A percentile compares a stretch with the other conserved stretches of the same genome.
Conservation (phyloP, 2,888 invertebrate species). For the Meandrusa payeni region DNA sequence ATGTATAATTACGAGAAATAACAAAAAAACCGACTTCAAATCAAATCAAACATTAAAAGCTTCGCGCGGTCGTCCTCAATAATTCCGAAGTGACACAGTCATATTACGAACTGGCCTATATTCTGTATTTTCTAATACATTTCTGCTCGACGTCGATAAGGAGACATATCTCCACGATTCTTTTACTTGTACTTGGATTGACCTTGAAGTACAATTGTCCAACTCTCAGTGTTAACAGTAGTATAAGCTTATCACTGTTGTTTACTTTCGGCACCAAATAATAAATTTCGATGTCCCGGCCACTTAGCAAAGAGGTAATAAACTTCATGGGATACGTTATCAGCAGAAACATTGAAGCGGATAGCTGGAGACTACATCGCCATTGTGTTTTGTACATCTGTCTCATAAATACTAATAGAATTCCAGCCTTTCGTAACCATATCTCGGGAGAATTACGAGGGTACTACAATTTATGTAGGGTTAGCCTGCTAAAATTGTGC, state of each 20-base stretch:
- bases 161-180: no score
- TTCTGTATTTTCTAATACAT: no score
- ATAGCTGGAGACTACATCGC: slow-evolving; percentile 25
- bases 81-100: no score
- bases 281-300: slow-evolving; percentile 18
- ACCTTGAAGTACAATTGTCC: slow-evolving; percentile 1
- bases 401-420: slow-evolving; percentile 51
- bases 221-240: neutral
- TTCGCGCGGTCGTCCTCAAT: no score
- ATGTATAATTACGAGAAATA: no score
- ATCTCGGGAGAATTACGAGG: slow-evolving; percentile 53
- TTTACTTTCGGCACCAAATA: slow-evolving; percentile 18
- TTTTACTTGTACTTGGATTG: neutral
- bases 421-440: slow-evolving; percentile 42
- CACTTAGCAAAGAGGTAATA: slow-evolving; percentile 23
- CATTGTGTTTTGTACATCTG: slow-evolving; percentile 40
- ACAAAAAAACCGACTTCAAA: no score
- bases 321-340: slow-evolving; percentile 22
- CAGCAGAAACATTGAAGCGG: slow-evolving; percentile 22
- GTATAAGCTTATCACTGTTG: slow-evolving; percentile 15
- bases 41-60: no score
- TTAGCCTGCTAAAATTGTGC: slow-evolving; percentile 50
- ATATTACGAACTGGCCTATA: no score
- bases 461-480: slow-evolving; percentile 58
- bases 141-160: no score